Evolutionary conservation across 2,888 invertebrate genomes (phyloP).

Genomic region (Arge pagana): DNA sequence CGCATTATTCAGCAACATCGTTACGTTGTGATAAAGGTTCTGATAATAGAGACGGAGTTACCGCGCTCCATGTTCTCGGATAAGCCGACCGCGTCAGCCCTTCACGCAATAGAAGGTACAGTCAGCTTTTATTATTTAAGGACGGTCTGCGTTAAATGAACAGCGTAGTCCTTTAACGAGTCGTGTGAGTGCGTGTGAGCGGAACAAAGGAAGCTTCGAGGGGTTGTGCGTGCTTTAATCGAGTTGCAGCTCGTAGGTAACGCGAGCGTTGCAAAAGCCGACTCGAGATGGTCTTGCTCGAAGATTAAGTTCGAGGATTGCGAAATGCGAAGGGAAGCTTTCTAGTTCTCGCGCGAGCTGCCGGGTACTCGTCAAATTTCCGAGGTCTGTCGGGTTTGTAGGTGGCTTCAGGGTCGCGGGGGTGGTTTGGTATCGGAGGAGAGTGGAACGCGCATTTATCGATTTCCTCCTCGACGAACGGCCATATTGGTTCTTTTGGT

Average conservation of each 20-base stretch:
- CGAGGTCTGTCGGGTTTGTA: constrained; percentile 7
- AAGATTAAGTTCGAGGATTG: constrained; percentile 1
- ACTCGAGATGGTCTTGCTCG: not conserved
- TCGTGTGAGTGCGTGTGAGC: too few relatives aligned
- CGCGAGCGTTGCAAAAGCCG: not conserved
- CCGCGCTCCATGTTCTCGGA: too few relatives aligned
- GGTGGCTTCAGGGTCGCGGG: constrained; percentile 17
- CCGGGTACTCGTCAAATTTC: too few relatives aligned
- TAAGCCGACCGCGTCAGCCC: too few relatives aligned
- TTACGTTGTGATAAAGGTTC: too few relatives aligned
- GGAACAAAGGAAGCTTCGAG: constrained; percentile 2
- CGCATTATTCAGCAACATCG: too few relatives aligned
- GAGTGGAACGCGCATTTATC: constrained; percentile 46
- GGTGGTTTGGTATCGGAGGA: constrained; percentile 37
- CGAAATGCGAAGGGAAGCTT: not conserved
- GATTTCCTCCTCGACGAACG: constrained; percentile 28
- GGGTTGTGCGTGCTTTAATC: constrained; percentile 12
- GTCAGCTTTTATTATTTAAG: too few relatives aligned
- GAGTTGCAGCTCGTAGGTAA: not conserved
- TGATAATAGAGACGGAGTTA: too few relatives aligned
- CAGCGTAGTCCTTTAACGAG: too few relatives aligned
- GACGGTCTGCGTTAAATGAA: too few relatives aligned
- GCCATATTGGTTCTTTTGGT: constrained; percentile 43
- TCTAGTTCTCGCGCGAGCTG: constrained; percentile 1
- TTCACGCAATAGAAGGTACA: too few relatives aligned